Evolutionary conservation across 1,140 invertebrate genomes (phyloP), one percentile per base, ranked within the genome.

Genomic region (Lordiphosa mommai): DNA sequence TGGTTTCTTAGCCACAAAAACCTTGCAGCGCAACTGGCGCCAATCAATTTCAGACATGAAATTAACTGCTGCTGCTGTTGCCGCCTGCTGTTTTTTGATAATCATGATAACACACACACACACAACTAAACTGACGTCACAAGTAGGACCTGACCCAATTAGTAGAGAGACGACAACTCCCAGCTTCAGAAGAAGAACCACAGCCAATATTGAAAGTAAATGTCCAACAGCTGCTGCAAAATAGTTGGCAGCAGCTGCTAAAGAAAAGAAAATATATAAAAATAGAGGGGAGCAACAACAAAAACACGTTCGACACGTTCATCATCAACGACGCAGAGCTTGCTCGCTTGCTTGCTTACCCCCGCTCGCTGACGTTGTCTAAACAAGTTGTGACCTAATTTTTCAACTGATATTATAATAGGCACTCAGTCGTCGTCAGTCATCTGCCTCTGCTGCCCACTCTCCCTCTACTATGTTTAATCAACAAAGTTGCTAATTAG

Each of bases 181-280:
- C 23, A 27, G 13, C 7, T 43, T 43, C 10, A 10, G 6, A 37
- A 14, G 14, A 8, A 41, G 38, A 41, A 10, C n/a, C 5, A 41
- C 9, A 51, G 56, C 59, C 70, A 67, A 80, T 80, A 79, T 80
- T 73, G 70, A 80, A 82, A 82, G 74, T 70, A 79, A 79, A 79
- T 80, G 70, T 43, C 23, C 63, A 77, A 60, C 73, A 77, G 73
- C 73, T 72, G 68, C 57, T 71, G 72, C 72, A 57, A 36, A 56
- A 74, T 55, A 53, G 46, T 44, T 61, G 60, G 32, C 41, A 68
- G 38, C 73, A 57, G 72, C 72, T 59, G 67, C 61, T 60, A 43
- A 37, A 33, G 34, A 17, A 34, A 13, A 23, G 8, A n/a, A 32
- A 10, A 32, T n/a, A 33, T 20, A 10, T 6, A 29, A 4, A 63